Evolutionary conservation across 2,888 invertebrate genomes (phyloP), one percentile per base, ranked within the genome.

Genomic region (Stenotaenia linearis): DNA sequence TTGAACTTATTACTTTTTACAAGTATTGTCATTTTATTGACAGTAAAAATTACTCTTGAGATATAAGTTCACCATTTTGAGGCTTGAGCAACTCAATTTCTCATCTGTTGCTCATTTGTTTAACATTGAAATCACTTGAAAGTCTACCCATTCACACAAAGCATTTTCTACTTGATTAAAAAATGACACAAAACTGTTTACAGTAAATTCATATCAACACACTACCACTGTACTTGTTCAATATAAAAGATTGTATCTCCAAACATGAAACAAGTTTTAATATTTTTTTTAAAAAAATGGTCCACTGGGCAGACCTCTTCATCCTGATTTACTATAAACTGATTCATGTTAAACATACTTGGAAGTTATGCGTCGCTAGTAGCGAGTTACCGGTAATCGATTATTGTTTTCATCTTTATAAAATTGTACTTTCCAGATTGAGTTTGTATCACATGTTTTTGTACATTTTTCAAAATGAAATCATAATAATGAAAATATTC

Each of bases 1-100:
- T 12, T 61, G 61, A 61, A 61, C 61, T 23, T 61, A 25, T 61
- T 61, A 61, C 61, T 61, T 61, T 56, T 61, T 61, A 61, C 61
- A 61, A 56, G 21, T 45, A 45, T 61, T 61, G 61, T 61, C 61
- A 61, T 61, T 61, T 61, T 23, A 61, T 23, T 61, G 61, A 61
- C 25, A 25, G 61, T 25, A 23, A 25, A 61, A 4, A 12, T 61
- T 25, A 25, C 3, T 56, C 25, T 23, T 61, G 21, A 45, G 12
- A 15, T 7, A 21, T n/a, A 7, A 12, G 7, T 61, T 61, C 25
- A 23, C 25, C 56, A 56, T 15, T 56, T 18, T 56, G 56, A n/a
- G n/a, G n/a, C n/a, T n/a, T n/a, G n/a, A 61, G 61, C 61, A 61
- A 61, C 61, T 25, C 45, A 18, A 18, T 6, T 23, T 61, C 25